A percentile compares a stretch with the other conserved stretches of the same genome.
phyloP scores from a whole-genome alignment of 2,113 vertebrate species.

The Tachysurus vachellii region DNA sequence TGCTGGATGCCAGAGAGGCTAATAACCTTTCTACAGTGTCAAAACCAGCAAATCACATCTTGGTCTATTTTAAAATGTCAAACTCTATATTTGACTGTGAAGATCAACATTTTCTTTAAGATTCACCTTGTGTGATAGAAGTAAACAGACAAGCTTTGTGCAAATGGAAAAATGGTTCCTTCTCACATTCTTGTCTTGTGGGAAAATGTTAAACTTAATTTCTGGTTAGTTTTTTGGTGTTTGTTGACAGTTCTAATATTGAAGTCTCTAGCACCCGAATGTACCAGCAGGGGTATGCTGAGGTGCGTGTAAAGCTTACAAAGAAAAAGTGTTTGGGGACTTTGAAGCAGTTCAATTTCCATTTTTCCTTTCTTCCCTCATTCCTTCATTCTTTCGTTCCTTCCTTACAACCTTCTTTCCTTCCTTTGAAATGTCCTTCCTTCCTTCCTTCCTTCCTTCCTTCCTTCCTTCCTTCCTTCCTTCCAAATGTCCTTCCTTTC shows the following conservation, averaged over 20 bases:
- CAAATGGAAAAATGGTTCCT: neutral
- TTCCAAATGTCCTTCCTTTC: too few species aligned
- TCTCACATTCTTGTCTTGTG: neutral
- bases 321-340: neutral
- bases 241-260: neutral
- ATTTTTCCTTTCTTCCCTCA: neutral
- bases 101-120: neutral
- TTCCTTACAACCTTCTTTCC: too few species aligned
- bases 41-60: conserved; percentile 7
- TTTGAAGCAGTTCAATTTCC: neutral
- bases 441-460: too few species aligned
- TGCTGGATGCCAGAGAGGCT: conserved; percentile 12
- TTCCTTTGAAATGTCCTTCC: too few species aligned
- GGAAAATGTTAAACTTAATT: neutral
- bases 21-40: conserved; percentile 1
- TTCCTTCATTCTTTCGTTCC: too few species aligned
- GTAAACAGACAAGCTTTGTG: neutral
- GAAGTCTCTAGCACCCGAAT: neutral
- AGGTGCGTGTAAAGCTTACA: neutral
- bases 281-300: neutral
- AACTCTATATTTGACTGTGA: neutral
- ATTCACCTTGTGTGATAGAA: neutral
- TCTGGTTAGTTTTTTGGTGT: neutral
- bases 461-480: too few species aligned
- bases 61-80: neutral